Evolutionary conservation across 2,888 invertebrate genomes (phyloP).

Genomic region (Machimus atricapillus): DNA sequence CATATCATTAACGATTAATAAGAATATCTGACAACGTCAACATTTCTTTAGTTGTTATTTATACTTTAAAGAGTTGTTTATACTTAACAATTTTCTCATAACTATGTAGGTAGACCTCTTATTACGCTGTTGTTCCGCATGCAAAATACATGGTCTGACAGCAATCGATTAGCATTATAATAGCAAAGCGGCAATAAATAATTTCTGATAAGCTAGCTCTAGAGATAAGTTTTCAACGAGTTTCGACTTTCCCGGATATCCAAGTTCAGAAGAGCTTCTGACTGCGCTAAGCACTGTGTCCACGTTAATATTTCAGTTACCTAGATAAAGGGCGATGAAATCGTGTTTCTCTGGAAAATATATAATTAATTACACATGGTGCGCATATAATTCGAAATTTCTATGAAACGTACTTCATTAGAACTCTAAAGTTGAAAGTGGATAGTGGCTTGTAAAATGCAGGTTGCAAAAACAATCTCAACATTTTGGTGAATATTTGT

Average conservation of each 20-base stretch:
- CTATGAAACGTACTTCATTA: neutral
- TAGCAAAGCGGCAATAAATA: neutral
- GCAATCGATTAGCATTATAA: neutral
- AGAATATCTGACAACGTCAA: neutral
- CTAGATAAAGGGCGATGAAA: neutral
- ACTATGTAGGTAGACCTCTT: too few species aligned
- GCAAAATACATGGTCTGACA: neutral
- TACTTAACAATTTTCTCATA: neutral
- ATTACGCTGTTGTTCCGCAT: neutral
- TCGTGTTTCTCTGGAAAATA: neutral
- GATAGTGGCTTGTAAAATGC: neutral
- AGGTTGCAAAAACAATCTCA: neutral
- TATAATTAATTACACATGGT: neutral
- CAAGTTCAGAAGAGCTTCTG: neutral
- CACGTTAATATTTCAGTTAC: neutral
- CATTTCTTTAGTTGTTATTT: neutral
- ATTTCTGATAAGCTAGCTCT: neutral
- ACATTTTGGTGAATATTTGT: neutral
- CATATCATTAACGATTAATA: neutral
- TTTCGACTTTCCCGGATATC: neutral
- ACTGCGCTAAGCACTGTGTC: neutral
- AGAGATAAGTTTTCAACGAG: neutral
- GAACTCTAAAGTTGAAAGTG: neutral
- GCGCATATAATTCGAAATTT: neutral
- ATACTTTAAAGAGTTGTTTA: neutral